Conservation (phyloP, 2,113 vertebrate genomes). For the Dasypus novemcinctus region DNA sequence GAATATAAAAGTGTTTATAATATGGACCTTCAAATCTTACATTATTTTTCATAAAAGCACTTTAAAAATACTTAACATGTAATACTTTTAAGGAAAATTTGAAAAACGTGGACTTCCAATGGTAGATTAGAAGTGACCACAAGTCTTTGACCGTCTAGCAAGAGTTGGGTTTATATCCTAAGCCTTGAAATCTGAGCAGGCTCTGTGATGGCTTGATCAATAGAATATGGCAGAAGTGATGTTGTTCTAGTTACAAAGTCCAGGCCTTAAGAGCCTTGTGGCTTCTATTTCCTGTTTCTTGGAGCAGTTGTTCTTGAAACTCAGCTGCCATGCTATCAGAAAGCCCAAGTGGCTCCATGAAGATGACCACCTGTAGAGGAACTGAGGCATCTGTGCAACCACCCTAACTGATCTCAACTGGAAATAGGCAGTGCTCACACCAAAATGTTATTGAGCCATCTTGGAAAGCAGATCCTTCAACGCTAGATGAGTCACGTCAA, state of each 20-base stretch:
- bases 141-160: not conserved
- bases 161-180: not conserved
- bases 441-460: not conserved
- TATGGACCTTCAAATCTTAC: not conserved
- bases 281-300: not conserved
- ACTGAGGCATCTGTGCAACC: not conserved
- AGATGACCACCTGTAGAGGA: not conserved
- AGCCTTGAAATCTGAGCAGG: not conserved
- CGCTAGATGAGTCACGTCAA: not conserved
- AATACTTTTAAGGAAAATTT: not conserved
- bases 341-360: not conserved
- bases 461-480: not conserved
- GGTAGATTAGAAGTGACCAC: not conserved
- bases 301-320: not conserved
- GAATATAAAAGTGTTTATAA: conserved; percentile 5
- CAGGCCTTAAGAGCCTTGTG: not conserved
- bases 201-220: not conserved
- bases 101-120: not conserved
- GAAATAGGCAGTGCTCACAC: not conserved
- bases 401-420: not conserved
- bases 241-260: not conserved
- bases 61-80: not conserved
- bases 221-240: not conserved
- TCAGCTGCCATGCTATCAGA: not conserved
- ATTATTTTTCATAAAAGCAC: not conserved